Evolutionary conservation across 2,797 vertebrate species (phyloP).

Genomic region (Enteromius viviparus): DNA sequence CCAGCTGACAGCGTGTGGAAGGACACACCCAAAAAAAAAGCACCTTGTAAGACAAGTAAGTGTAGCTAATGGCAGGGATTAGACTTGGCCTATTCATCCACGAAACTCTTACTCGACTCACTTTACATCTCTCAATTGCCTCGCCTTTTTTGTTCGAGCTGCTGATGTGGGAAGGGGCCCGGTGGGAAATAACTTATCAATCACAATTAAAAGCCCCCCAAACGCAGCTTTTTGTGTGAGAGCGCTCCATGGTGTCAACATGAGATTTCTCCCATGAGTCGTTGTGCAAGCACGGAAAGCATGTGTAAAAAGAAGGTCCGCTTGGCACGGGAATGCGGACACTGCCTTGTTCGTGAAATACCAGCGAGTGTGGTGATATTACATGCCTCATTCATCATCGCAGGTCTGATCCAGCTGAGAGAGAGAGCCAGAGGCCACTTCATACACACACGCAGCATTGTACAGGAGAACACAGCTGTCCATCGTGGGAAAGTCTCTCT

Average conservation of each 20-base stretch:
- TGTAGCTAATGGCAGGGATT: slow-evolving; percentile 76
- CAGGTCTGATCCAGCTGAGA: slow-evolving; percentile 44
- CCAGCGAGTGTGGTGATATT: slow-evolving; percentile 73
- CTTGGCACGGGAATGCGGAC: slow-evolving; percentile 30
- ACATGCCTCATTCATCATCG: slow-evolving; percentile 78
- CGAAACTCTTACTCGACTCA: slow-evolving; percentile 63
- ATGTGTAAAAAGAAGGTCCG: slow-evolving; percentile 35
- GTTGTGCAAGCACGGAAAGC: slow-evolving; percentile 16
- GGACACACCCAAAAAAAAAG: slow-evolving; percentile 52
- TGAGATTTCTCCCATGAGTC: slow-evolving; percentile 21
- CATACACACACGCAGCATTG: slow-evolving; percentile 30
- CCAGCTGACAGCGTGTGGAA: slow-evolving; percentile 52
- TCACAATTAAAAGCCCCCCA: slow-evolving; percentile 21
- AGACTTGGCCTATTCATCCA: slow-evolving; percentile 67
- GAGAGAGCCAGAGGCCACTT: slow-evolving; percentile 39
- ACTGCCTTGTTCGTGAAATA: slow-evolving; percentile 62
- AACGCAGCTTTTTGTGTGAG: neutral
- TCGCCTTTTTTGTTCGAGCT: slow-evolving; percentile 33
- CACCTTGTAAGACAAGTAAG: slow-evolving; percentile 74
- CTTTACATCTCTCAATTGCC: slow-evolving; percentile 59
- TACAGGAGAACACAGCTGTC: slow-evolving; percentile 58
- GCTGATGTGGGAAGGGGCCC: slow-evolving; percentile 30
- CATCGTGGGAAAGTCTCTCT: slow-evolving; percentile 69
- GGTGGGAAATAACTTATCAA: slow-evolving; percentile 49
- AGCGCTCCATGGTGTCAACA: neutral